Percentiles rank a stretch among this genome's conserved stretches.
Evolutionary conservation across 2,797 vertebrate genomes (phyloP).

Genomic region (Enteromius argenteus): DNA sequence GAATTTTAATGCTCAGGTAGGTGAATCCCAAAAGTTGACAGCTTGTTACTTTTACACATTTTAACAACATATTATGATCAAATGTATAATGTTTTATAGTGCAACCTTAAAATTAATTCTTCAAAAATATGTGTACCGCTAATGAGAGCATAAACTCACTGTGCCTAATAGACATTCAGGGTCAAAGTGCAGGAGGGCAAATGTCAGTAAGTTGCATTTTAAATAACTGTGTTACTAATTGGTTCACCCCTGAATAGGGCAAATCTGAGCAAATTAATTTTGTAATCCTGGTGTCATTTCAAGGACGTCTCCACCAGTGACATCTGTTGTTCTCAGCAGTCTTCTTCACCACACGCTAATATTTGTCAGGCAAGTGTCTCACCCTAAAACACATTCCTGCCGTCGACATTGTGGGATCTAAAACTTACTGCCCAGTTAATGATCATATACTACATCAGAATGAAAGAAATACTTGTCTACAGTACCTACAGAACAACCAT

Average conservation of each 20-base stretch:
- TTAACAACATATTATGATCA: neutral
- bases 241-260: conserved; percentile 65
- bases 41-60: neutral
- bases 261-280: conserved; percentile 70
- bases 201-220: conserved; percentile 45
- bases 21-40: neutral
- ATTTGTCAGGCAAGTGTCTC: conserved; percentile 19
- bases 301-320: conserved; percentile 74
- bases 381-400: conserved; percentile 14
- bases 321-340: conserved; percentile 67
- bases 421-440: neutral
- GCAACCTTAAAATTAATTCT: neutral
- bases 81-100: neutral
- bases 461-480: neutral
- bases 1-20: neutral
- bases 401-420: neutral
- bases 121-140: neutral
- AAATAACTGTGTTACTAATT: conserved; percentile 67
- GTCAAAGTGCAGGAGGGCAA: conserved; percentile 64
- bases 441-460: neutral
- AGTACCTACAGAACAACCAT: neutral
- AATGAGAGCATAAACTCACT: conserved; percentile 17
- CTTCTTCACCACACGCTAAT: conserved; percentile 28
- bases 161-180: conserved; percentile 8
- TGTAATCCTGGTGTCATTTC: conserved; percentile 71